Evolutionary conservation across 2,888 invertebrate species (phyloP), one percentile per base, ranked within the genome.

Genomic region (Acleris literana): DNA sequence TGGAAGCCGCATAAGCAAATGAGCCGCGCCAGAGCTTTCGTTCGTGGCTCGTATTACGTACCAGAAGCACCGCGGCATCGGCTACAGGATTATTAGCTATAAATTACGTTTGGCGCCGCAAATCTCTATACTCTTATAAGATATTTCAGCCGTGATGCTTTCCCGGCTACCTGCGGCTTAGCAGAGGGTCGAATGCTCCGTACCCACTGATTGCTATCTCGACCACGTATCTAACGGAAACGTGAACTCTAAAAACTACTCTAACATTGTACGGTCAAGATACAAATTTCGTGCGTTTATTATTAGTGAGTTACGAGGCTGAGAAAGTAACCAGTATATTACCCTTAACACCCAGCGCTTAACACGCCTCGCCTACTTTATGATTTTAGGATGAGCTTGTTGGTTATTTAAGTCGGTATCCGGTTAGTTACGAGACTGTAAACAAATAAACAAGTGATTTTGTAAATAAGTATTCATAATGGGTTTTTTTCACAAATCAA

Each of bases 131-230:
- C 46, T 46, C 11, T 44, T 61, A 20, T 16, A 22, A 54, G 53
- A 55, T 55, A 54, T 39, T 55, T 54, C 55, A 62, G 22, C 48
- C 62, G 33, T 48, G 18, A 54, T 62, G 20, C 54, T 33, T 54
- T 62, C 46, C 46, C 20, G 62, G 25, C 13, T 9, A 55, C 54
- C 48, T 48, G 48, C 7, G 39, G 62, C 62, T 55, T 54, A 55
- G 48, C 53, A 44, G 44, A 54, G 33, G 62, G 33, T 54, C 48
- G 33, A 29, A 48, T 29, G 48, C 48, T 48, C 2, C 18, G 61
- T 46, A 39, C 11, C 39, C 13, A 39, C 39, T 39, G 39, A 11
- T 4, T 4, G 13, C 11, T 39, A 39, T 39, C 39, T 11, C 39
- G 39, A 39, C 39, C 13, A 39, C 39, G 39, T 39, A 39, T 39